Evolutionary conservation across 2,113 vertebrate species (phyloP), one percentile per base, ranked within the genome.

Genomic region (Morone chrysops): DNA sequence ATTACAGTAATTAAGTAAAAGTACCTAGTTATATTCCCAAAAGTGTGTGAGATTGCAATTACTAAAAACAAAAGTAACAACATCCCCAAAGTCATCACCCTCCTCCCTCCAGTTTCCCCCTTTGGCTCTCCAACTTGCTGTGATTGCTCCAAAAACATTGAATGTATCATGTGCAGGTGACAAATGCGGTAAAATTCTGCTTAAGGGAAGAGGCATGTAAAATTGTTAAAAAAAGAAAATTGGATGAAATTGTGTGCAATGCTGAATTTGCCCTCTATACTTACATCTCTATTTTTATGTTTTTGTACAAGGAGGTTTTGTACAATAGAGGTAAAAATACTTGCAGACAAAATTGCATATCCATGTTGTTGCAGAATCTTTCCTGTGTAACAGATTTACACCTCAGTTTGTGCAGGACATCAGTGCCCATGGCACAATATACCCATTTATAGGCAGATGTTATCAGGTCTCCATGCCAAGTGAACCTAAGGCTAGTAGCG

Each of bases 381-480:
- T 54, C 9, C 10, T 22, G 8, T 63, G 41, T 40, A 51, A 62
- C 17, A 31, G 76, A 22, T 80, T 76, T 60, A 45, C 38, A 71
- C 43, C 63, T 20, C n/a, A 73, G 51, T 47, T 63, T 59, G 48
- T 68, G 68, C 25, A 8, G 68, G 36, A 53, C 38, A 69, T 59
- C 2, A 4, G 43, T 50, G 65, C 77, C 62, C 14, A 40, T 69
- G 50, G 72, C 14, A 20, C 43, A 66, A 66, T 63, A 77, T 50
- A 61, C 51, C 43, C 4, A 8, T 83, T 81, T 69, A 50, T 53
- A 81, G 75, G 20, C 57, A 71, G 75, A 66, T 73, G 56, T 41
- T 89, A 60, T 65, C 54, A 40, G 43, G 65, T 74, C 50, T 70
- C 41, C 20, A n/a, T 78, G 79, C 72, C 73, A 81, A 78, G 75